Evolutionary conservation across 2,797 vertebrate species (phyloP), one percentile per base, ranked within the genome.

Genomic region (Galagoides demidoff): DNA sequence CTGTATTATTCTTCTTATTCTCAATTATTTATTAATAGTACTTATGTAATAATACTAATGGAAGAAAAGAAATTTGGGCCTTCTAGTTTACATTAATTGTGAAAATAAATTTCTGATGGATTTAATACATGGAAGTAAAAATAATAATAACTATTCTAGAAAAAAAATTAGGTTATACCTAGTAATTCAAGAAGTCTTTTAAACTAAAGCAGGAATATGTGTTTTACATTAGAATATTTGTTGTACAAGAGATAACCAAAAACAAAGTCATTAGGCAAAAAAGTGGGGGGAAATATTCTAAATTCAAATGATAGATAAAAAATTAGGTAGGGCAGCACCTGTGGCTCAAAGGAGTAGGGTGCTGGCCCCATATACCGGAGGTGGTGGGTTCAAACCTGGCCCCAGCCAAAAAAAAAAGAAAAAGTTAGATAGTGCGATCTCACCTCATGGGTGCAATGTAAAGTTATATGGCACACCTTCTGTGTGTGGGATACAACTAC

Each of bases 291-390:
- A 95, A 92, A 92, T 82, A 85, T 57, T 96, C 82, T 93, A 85
- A 93, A 94, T 92, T 91, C 77, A 96, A 82, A 86, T 71, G n/a
- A 64, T 71, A 90, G 52, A 61, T 92, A 77, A 94, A 94, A 84
- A 95, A 63, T 31, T 71, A 76, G 49, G 49, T 14, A 6, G 39
- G 39, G 39, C 5, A 39, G 39, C 39, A 39, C 39, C 39, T 39
- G 39, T 39, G 39, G 39, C 39, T 39, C 39, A 39, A 39, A 39
- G 39, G 39, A 39, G 39, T 39, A 39, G 39, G 39, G 39, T 39
- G 39, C 39, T 39, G 39, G 39, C 5, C 39, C 39, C 39, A 39
- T 39, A 39, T 39, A 39, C 39, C 39, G 1, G 39, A 39, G 5
- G 39, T 39, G 39, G 39, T 39, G 39, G 39, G 39, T 39, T 39